Conservation (phyloP, 2,888 invertebrate species). For the Drosophila dives region DNA sequence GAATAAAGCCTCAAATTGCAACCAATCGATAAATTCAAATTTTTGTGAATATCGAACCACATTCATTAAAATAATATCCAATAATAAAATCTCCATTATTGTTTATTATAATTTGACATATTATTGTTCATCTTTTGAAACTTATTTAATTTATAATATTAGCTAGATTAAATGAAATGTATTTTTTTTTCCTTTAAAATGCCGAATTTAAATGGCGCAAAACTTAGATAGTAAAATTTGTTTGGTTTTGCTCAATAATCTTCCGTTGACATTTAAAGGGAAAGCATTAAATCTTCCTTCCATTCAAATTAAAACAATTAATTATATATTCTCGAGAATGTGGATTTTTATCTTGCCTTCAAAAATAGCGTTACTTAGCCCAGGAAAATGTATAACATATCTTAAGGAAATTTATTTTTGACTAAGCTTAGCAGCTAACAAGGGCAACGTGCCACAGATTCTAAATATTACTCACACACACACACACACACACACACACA, state of each 20-base stretch:
- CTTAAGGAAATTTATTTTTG: slow-evolving; percentile 52
- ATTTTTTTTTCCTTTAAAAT: neutral
- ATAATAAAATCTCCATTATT: neutral
- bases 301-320: neutral
- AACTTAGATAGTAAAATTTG: neutral
- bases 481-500: neutral
- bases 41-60: neutral
- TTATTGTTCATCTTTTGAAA: neutral
- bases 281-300: neutral
- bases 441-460: slow-evolving; percentile 31
- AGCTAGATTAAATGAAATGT: neutral
- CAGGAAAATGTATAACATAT: slow-evolving; percentile 38
- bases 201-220: neutral
- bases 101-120: neutral
- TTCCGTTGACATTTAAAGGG: neutral
- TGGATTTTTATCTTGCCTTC: neutral
- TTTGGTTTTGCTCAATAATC: neutral
- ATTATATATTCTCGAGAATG: neutral
- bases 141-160: neutral
- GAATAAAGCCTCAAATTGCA: neutral
- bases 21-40: neutral
- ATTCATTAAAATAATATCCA: no score
- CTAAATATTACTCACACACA: slow-evolving; percentile 43
- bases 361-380: slow-evolving; percentile 4
- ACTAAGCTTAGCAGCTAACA: slow-evolving; percentile 31